Evolutionary conservation across 2,113 vertebrate species (phyloP).

Genomic region (Myrmecophaga tridactyla): DNA sequence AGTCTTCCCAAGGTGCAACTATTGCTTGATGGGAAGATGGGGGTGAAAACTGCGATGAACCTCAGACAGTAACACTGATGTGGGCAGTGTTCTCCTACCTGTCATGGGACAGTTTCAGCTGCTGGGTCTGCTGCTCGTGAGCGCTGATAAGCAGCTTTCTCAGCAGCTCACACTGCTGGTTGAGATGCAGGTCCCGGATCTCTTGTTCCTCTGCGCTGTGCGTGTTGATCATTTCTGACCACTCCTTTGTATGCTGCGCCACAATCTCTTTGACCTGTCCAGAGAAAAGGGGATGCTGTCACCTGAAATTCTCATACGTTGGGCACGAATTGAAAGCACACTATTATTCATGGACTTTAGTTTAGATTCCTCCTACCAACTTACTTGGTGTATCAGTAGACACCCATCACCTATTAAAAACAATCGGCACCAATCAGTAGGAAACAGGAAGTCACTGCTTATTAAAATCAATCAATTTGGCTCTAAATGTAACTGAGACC

Average conservation of each 20-base stretch:
- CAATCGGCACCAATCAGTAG: neutral
- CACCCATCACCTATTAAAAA: neutral
- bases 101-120: slow-evolving; percentile 96
- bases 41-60: neutral
- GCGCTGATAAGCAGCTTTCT: slow-evolving; percentile 90
- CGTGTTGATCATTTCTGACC: slow-evolving; percentile 95
- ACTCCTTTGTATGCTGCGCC: slow-evolving; percentile 97
- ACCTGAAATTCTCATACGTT: neutral
- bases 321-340: neutral
- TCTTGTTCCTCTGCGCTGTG: slow-evolving; percentile 95
- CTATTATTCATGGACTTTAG: neutral
- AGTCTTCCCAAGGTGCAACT: too few species aligned
- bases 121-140: slow-evolving; percentile 95
- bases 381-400: neutral
- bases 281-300: neutral
- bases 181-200: slow-evolving; percentile 92
- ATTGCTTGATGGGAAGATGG: neutral
- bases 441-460: neutral
- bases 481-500: neutral
- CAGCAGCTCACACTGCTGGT: slow-evolving; percentile 95
- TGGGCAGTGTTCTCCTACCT: slow-evolving; percentile 82
- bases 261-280: slow-evolving; percentile 95
- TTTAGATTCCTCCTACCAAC: neutral
- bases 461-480: neutral
- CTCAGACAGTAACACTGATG: too few species aligned